Conservation (phyloP, 2,113 vertebrate species). For the Brachyhypopomus gauderio region DNA sequence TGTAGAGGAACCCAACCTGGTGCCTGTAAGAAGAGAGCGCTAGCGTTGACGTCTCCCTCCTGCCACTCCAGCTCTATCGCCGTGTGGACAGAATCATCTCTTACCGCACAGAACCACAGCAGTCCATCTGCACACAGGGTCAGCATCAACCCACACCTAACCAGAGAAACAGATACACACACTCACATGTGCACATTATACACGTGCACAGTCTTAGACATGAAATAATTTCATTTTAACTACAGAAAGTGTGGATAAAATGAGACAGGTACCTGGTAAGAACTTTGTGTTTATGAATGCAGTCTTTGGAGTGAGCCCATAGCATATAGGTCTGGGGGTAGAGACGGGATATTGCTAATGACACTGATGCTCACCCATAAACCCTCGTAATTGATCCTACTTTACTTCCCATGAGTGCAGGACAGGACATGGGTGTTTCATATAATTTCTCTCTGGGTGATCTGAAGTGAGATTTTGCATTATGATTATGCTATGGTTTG, state of each 20-base stretch:
- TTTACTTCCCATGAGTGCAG: background rate
- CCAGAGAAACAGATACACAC: conserved; percentile 6
- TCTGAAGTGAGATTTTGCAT: background rate
- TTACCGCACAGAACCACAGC: conserved; percentile 83
- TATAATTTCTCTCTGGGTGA: background rate
- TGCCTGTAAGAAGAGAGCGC: background rate
- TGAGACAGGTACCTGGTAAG: conserved; percentile 77
- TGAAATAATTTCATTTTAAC: background rate
- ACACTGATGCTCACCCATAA: background rate
- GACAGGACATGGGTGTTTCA: background rate
- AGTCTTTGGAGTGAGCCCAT: conserved; percentile 86
- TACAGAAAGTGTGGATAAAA: background rate
- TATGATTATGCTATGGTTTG: background rate
- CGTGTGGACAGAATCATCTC: conserved; percentile 81
- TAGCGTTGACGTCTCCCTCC: rapidly evolving
- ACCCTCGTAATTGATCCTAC: background rate
- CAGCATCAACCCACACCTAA: conserved; percentile 86
- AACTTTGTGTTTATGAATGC: conserved; percentile 84
- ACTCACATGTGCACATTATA: background rate
- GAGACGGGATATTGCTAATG: background rate
- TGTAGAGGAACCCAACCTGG: background rate
- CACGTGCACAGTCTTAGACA: background rate
- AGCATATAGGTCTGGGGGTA: conserved; percentile 80
- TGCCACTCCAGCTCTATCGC: conserved; percentile 74
- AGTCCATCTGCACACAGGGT: conserved; percentile 80